Base-by-base conservation (phyloP, 2,113 vertebrate species). In the Fulica atra region DNA sequence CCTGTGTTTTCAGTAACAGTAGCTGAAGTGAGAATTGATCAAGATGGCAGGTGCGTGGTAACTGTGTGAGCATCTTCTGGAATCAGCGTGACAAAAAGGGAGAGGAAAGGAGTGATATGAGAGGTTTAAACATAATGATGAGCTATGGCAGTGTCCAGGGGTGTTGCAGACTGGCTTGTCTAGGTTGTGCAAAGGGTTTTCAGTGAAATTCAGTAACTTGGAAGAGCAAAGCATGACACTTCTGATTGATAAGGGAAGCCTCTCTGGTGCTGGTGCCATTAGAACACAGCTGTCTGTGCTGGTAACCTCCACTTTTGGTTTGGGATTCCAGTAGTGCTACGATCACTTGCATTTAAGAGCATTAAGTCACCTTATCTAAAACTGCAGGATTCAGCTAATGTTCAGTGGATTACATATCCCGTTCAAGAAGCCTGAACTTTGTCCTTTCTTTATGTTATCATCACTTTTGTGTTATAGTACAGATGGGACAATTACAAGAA, bases 41-140 rank as follows among this genome's bases (percentile, higher is more conserved):
- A 25, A 81, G 85, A 18, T 35, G 36, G 23, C 64, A 88, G 71
- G 50, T 83, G 36, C 19, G 14, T 44, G 61, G 40, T 56, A 60
- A 48, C 1, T 28, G 3, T 33, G 14, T n/a, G 36, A 7, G 26
- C 35, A 46, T 57, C 57, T 73, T 69, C 59, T 65, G 59, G 54
- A 82, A 35, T 61, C 24, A 26, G 3, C 0, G 0, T 70, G 33
- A 42, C 0, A 68, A 83, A 51, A 28, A 88, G 51, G 28, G 54
- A 82, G 66, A 48, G 36, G 14, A 86, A 71, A 77, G 38, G 71
- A 80, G 29, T 63, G n/a, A 24, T 44, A 10, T 3, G 31, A 77
- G 50, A 59, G 64, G 10, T 81, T 42, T 78, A 65, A 93, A 44
- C 4, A 4, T 26, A 44, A 28, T 18, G 12, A 70, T 70, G 54